Evolutionary conservation across 2,888 invertebrate species (phyloP), one percentile per base, ranked within the genome.

Genomic region (Strigamia maritima): DNA sequence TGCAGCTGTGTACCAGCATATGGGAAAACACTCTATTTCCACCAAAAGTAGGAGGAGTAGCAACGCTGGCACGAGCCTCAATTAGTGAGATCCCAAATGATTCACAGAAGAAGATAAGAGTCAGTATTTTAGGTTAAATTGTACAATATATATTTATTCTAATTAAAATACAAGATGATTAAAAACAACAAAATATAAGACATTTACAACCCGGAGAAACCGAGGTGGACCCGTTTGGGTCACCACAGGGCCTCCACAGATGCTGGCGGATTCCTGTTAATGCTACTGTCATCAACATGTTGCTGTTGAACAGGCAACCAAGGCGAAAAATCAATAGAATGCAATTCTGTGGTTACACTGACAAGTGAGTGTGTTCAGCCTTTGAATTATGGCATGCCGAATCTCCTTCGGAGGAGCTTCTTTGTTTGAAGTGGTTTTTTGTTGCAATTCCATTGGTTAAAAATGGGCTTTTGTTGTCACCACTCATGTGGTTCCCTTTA

Each of bases 371-470:
- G 12, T 70, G 28, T 70, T 70, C 3, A 28, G 70, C n/a, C n/a
- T 26, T 14, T n/a, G 12, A 12, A 70, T 70, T 28, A n/a, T 14
- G 70, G 26, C 22, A 19, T 28, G 70, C 70, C 2, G 70, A 70
- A 26, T 70, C 70, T 28, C 70, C 70, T 26, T 70, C 70, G 12
- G 70, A 70, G 70, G 10, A 70, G n/a, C 70, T 70, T 70, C 70
- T 12, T 28, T 70, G 28, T n/a, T 70, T 70, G 28, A 70, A 70
- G 14, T 70, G 70, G 26, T 26, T 26, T 70, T 70, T 70, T 1
- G 70, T 28, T 70, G 28, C 10, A 60, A 60, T n/a, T 70, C 70
- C 70, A 16, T 70, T 70, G 70, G 14, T 70, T 1, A 70, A n/a
- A 70, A 70, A 28, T 26, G 70, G 70, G 6, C 70, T n/a, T 26